Percentiles rank a stretch among this genome's conserved stretches.
These are phyloP conservation scores for Clarias fuscus DNA, from an alignment of 2,797 vertebrate species.

Conservation along the genomic window DNA sequence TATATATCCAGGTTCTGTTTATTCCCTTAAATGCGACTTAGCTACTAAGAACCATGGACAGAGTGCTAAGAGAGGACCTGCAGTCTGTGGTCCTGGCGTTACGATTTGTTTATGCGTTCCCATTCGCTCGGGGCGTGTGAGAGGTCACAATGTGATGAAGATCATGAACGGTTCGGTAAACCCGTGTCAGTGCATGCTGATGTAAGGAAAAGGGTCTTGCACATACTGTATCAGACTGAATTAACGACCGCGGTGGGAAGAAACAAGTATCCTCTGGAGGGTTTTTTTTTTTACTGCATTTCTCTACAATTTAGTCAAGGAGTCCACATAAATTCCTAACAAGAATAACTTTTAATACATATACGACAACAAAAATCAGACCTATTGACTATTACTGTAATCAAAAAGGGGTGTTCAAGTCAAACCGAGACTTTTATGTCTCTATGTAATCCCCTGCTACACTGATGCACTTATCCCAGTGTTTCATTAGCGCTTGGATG, in stretches of 20 bases:
- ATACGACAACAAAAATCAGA: not conserved
- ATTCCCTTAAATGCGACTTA: not conserved
- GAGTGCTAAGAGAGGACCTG: not conserved
- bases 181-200: conserved; percentile 12
- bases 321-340: not conserved
- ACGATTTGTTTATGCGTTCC: not conserved
- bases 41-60: not conserved
- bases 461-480: too few relatives aligned
- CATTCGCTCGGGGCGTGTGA: not conserved
- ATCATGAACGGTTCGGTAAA: conserved; percentile 8
- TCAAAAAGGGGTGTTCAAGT: too few relatives aligned
- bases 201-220: not conserved
- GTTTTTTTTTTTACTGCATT: not conserved
- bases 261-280: not conserved
- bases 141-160: conserved; percentile 21
- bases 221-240: conserved; percentile 14
- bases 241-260: not conserved
- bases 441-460: too few relatives aligned
- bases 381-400: not conserved
- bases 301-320: not conserved
- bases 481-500: too few relatives aligned
- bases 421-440: too few relatives aligned
- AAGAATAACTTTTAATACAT: not conserved
- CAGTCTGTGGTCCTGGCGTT: not conserved
- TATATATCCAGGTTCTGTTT: not conserved